These are phyloP conservation scores for Tringa solitaria DNA, from an alignment of 2,113 vertebrate genomes.

Conservation along the genomic window DNA sequence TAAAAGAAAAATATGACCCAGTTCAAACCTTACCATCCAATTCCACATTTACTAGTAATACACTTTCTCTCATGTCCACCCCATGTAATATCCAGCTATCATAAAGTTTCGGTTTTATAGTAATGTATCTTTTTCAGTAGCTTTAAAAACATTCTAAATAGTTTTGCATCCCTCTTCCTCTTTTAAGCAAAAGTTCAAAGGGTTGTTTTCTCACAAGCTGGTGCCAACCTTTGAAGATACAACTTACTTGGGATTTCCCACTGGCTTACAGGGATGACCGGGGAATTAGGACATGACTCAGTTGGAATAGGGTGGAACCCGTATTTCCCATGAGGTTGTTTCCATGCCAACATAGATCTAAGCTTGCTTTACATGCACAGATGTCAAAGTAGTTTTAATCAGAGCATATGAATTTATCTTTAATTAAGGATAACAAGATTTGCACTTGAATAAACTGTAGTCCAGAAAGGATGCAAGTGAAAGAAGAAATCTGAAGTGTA, in stretches of 20 bases:
- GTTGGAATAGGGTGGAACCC: accelerated
- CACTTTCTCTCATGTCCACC: neutral
- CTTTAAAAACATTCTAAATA: neutral
- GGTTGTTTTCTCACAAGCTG: neutral
- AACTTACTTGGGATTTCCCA: neutral
- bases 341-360: neutral
- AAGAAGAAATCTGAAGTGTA: neutral
- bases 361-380: neutral
- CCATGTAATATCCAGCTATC: neutral
- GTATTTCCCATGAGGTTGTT: neutral
- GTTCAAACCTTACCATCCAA: neutral
- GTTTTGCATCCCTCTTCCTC: neutral
- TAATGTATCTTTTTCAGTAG: neutral
- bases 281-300: neutral
- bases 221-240: neutral
- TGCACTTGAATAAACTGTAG: neutral
- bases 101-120: neutral
- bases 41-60: neutral
- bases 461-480: neutral
- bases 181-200: neutral
- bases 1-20: neutral
- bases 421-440: neutral
- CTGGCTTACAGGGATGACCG: neutral
- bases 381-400: neutral
- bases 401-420: neutral